Evolutionary conservation across 2,888 invertebrate genomes (phyloP).

Genomic region (Meganola albula): DNA sequence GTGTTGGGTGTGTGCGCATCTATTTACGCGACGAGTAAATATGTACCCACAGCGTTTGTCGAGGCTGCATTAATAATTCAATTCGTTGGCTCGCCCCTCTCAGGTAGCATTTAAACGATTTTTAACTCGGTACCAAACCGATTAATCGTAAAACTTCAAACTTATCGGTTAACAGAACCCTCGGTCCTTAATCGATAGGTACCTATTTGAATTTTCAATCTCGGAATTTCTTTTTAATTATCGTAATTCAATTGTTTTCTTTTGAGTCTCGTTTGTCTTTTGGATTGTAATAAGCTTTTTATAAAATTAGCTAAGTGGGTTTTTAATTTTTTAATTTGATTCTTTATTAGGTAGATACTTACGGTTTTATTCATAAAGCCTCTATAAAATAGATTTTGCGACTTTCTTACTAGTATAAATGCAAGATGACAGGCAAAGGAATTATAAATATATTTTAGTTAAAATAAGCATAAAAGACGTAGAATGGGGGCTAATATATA

Average conservation of each 20-base stretch:
- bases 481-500: too few species aligned
- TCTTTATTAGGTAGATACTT: too few species aligned
- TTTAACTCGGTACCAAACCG: conserved; percentile 71
- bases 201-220: conserved; percentile 34
- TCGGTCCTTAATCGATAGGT: conserved; percentile 9
- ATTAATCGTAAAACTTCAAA: conserved; percentile 45
- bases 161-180: conserved; percentile 14
- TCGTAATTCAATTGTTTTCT: conserved; percentile 29
- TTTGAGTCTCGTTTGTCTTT: conserved; percentile 23
- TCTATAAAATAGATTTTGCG: too few species aligned
- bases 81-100: conserved; percentile 67
- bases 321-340: too few species aligned
- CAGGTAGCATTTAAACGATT: conserved; percentile 74
- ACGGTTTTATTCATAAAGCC: too few species aligned
- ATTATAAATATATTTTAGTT: too few species aligned
- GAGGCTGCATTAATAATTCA: conserved; percentile 78
- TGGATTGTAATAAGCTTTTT: conserved; percentile 21
- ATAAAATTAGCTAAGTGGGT: conserved; percentile 19
- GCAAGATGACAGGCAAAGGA: too few species aligned
- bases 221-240: conserved; percentile 33
- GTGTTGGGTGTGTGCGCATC: conserved; percentile 77
- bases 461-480: too few species aligned
- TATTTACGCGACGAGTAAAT: conserved; percentile 77
- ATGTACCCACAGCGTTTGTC: conserved; percentile 74
- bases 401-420: too few species aligned